Conservation (phyloP, 2,113 vertebrate genomes). For the Verasper variegatus region DNA sequence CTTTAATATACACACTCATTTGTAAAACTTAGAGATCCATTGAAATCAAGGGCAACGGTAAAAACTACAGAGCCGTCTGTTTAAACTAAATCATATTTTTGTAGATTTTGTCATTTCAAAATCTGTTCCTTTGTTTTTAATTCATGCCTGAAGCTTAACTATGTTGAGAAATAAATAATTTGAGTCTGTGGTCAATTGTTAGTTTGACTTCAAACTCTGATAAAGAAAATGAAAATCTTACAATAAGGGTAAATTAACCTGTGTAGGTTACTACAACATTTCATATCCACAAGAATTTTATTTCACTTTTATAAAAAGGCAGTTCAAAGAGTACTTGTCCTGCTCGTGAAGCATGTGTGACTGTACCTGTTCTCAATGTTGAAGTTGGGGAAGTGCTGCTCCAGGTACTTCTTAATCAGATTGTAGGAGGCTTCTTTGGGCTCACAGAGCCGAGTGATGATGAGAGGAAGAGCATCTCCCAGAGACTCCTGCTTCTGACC, state of each 20-base stretch:
- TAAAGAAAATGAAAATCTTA: no score
- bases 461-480: conserved; percentile 93
- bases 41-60: not conserved
- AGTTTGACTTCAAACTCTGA: no score
- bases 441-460: conserved; percentile 97
- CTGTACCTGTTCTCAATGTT: conserved; percentile 91
- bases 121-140: no score
- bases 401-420: conserved; percentile 96
- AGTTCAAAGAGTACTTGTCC: not conserved
- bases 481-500: conserved; percentile 85
- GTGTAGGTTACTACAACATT: no score
- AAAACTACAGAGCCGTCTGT: not conserved
- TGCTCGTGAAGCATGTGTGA: not conserved
- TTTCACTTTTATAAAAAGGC: no score
- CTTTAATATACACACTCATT: not conserved
- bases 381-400: conserved; percentile 95
- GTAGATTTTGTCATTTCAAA: no score
- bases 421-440: conserved; percentile 98
- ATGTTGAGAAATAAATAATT: no score
- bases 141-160: no score
- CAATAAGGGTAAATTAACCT: no score
- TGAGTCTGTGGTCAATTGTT: no score
- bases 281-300: no score
- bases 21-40: not conserved
- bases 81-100: not conserved